Percentiles rank a stretch among this genome's conserved stretches.
phyloP scores from a whole-genome alignment of 2,797 vertebrate genomes.

The Sphaeramia orbicularis region DNA sequence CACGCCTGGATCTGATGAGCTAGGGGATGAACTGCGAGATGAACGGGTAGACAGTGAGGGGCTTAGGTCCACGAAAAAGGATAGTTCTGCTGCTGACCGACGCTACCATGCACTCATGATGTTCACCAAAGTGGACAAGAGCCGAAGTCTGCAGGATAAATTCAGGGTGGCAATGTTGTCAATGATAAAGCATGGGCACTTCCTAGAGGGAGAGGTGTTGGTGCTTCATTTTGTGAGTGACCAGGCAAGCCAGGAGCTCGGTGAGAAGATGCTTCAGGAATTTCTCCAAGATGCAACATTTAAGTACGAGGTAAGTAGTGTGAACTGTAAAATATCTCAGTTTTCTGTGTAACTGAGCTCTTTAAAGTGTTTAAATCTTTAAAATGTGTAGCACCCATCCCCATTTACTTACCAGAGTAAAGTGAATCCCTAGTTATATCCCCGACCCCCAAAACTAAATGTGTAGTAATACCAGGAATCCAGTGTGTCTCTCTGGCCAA shows the following conservation, averaged over 20 bases:
- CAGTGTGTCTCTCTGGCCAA: no score
- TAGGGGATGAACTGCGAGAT: slow-evolving; percentile 22
- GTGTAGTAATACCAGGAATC: no score
- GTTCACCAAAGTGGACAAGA: slow-evolving; percentile 94
- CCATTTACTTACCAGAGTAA: no score
- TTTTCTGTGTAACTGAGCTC: background rate
- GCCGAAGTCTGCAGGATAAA: slow-evolving; percentile 89
- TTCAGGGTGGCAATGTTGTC: slow-evolving; percentile 91
- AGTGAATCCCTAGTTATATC: no score
- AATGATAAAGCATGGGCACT: slow-evolving; percentile 87
- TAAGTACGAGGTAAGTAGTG: slow-evolving; percentile 88
- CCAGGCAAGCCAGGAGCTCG: slow-evolving; percentile 86
- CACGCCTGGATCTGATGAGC: slow-evolving; percentile 41
- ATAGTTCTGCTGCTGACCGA: slow-evolving; percentile 28
- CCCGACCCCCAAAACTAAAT: no score
- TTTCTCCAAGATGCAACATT: slow-evolving; percentile 88
- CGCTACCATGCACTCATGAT: slow-evolving; percentile 91
- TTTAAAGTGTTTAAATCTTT: no score
- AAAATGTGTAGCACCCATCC: no score
- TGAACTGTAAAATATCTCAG: background rate
- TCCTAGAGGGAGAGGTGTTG: slow-evolving; percentile 87
- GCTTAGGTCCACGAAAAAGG: slow-evolving; percentile 35
- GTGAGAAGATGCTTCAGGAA: slow-evolving; percentile 86
- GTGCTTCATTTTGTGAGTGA: slow-evolving; percentile 94
- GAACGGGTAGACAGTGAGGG: slow-evolving; percentile 12